Conservation (phyloP, 2,797 vertebrate genomes). For the Anguilla pacifica region DNA sequence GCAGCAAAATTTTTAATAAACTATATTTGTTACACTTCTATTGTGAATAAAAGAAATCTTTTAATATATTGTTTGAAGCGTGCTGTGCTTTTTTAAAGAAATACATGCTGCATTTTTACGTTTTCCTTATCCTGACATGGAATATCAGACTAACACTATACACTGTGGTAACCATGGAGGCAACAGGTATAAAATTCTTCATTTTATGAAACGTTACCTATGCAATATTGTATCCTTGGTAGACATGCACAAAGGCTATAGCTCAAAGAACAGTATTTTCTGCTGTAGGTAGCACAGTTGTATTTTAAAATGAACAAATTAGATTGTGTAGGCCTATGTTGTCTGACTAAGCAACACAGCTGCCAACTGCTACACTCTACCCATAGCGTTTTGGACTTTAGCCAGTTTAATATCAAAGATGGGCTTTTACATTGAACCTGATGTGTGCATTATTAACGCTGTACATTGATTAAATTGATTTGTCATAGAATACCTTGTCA, state of each 20-base stretch:
- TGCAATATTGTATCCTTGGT: background rate
- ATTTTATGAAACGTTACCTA: background rate
- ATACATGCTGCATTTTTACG: background rate
- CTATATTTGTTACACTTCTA: conserved; percentile 99
- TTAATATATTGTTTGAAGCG: conserved; percentile 73
- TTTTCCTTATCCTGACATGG: background rate
- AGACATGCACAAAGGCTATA: background rate
- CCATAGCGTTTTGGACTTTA: background rate
- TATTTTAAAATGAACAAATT: background rate
- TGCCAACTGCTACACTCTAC: background rate
- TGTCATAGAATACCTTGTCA: background rate
- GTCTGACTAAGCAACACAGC: background rate
- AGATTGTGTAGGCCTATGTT: background rate
- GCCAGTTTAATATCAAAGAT: background rate
- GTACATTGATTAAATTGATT: background rate
- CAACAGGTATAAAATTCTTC: background rate
- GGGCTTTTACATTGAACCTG: background rate
- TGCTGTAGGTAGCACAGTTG: background rate
- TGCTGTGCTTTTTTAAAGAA: conserved; percentile 19
- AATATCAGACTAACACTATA: background rate
- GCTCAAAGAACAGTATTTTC: background rate
- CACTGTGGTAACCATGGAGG: background rate
- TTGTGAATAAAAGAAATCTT: conserved; percentile 98
- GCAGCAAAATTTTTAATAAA: conserved; percentile 97
- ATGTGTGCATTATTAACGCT: background rate